Evolutionary conservation across 2,888 invertebrate genomes (phyloP).

Genomic region (Tenodera sinensis): DNA sequence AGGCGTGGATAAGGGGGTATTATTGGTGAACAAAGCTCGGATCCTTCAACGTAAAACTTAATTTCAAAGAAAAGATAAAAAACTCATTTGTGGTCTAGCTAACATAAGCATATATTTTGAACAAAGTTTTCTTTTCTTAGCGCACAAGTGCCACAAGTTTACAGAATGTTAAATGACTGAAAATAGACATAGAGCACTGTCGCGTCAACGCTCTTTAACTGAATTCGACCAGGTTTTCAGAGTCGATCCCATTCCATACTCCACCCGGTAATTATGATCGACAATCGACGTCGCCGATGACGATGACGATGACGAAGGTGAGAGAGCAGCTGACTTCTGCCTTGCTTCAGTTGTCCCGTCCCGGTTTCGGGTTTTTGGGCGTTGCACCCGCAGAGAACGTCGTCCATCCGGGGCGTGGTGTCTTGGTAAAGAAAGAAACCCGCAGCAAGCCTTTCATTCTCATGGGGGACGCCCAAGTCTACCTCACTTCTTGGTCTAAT

Average conservation of each 20-base stretch:
- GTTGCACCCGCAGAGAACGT: neutral
- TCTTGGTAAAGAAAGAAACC: neutral
- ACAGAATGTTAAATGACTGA: neutral
- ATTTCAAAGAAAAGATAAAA: no score
- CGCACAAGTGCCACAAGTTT: no score
- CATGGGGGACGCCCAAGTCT: neutral
- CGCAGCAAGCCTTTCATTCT: neutral
- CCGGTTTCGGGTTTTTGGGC: neutral
- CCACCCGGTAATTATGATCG: neutral
- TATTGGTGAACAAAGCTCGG: no score
- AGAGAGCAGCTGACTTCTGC: neutral
- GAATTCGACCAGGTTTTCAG: neutral
- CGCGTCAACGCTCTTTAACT: neutral
- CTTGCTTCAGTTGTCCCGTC: constrained; percentile 1
- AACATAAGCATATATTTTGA: no score
- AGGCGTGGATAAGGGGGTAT: no score
- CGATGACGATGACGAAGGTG: neutral
- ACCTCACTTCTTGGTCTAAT: no score
- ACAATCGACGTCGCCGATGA: neutral
- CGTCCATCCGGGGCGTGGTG: constrained; percentile 17
- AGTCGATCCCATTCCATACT: neutral
- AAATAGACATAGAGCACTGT: neutral
- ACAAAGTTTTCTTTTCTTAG: no score
- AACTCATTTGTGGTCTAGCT: no score
- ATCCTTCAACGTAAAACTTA: no score